Evolutionary conservation across 2,113 vertebrate species (phyloP), one percentile per base, ranked within the genome.

Genomic region (Barnardius zonarius): DNA sequence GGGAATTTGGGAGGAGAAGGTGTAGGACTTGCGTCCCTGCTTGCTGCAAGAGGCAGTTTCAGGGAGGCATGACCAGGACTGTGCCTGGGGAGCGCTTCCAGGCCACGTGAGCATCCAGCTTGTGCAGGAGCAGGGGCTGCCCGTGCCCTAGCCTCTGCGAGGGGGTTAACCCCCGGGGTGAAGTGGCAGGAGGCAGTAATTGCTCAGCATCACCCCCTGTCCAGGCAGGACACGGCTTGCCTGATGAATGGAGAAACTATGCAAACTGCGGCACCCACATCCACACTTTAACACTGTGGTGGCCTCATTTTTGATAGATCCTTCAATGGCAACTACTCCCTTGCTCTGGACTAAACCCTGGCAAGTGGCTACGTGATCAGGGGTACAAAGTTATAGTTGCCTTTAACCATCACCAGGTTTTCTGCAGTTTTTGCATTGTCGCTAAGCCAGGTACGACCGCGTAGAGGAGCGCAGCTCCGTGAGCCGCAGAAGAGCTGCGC

Each of bases 391-490:
- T 39, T 59, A 77, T 67, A 94, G 63, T 55, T 0, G 3, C 23
- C 31, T 68, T 59, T 59, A n/a, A 59, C 28, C 28, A 2, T 22
- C 33, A n/a, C 10, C 59, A 23, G 11, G 4, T 9, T 77, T 86
- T 57, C 37, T 31, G 28, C 22, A n/a, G 18, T 25, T 46, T 55
- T 86, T n/a, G 22, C 62, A 19, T 22, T 9, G 2, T 13, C 31
- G 3, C 39, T 20, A 41, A 64, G 44, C 25, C 54, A 9, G 10
- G n/a, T 37, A 37, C 2, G 3, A 20, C 5, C 1, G 7, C 5
- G 18, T 9, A 17, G 39, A 0, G 1, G 44, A 35, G 55, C 3
- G 5, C 6, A 2, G 78, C 66, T 81, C 67, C 0, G 1, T 3
- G 6, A 77, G 68, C 17, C n/a, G 19, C 75, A 25, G 61, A 37